Evolutionary conservation across 2,113 vertebrate species (phyloP).

Genomic region (Panurus biarmicus): DNA sequence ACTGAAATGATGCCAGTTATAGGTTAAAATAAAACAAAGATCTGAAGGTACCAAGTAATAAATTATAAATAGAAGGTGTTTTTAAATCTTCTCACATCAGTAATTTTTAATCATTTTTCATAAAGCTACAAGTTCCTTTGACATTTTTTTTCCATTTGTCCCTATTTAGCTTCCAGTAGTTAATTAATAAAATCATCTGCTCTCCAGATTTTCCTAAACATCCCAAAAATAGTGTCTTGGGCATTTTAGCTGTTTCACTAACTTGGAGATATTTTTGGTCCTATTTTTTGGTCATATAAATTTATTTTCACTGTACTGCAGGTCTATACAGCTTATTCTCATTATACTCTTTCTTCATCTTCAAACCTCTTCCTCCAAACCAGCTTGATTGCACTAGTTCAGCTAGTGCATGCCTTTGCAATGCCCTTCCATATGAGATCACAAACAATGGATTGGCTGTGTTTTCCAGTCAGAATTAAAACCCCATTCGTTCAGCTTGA

Average conservation of each 20-base stretch:
- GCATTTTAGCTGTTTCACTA: neutral
- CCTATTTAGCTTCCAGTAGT: neutral
- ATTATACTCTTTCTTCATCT: neutral
- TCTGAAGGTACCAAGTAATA: neutral
- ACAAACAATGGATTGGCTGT: neutral
- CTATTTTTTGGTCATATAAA: neutral
- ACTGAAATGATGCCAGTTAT: neutral
- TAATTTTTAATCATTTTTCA: constrained; percentile 7
- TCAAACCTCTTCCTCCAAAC: neutral
- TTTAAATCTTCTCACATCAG: neutral
- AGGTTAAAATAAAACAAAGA: neutral
- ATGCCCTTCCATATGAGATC: constrained; percentile 22
- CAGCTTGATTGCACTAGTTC: neutral
- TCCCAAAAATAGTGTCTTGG: neutral
- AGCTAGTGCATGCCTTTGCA: constrained; percentile 18
- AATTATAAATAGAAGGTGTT: neutral
- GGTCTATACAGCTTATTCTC: neutral
- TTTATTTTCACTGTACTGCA: neutral
- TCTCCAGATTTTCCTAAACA: neutral
- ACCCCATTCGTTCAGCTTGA: constrained; percentile 62
- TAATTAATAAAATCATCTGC: neutral
- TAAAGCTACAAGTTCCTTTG: neutral
- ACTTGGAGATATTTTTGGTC: neutral
- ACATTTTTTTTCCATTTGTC: neutral
- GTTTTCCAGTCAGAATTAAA: constrained; percentile 68